phyloP scores from a whole-genome alignment of 2,113 vertebrate genomes.

The Spea bombifrons region DNA sequence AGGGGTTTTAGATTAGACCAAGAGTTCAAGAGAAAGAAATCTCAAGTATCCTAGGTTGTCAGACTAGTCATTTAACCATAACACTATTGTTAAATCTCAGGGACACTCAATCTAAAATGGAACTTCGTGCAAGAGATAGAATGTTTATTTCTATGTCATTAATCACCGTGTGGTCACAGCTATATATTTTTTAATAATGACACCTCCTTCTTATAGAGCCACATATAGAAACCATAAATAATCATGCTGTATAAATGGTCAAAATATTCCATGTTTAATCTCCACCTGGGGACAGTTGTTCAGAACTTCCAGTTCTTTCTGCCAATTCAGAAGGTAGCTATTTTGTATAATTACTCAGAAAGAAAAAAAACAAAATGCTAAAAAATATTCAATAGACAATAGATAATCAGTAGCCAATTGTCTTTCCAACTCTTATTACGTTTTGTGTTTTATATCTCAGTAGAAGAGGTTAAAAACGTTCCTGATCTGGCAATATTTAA shows the following conservation, averaged over 20 bases:
- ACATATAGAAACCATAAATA: constrained; percentile 19
- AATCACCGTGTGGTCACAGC: constrained; percentile 6
- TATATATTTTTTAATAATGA: constrained; percentile 29
- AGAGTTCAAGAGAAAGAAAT: not conserved
- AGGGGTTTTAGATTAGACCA: too few species aligned
- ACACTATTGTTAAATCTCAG: not conserved
- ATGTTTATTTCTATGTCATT: not conserved
- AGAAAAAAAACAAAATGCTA: not conserved
- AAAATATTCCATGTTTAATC: constrained; percentile 1
- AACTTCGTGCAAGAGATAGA: not conserved
- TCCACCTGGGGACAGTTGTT: constrained; percentile 8
- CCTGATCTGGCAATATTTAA: constrained; percentile 32
- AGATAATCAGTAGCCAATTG: constrained; percentile 37
- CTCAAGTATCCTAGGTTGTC: not conserved
- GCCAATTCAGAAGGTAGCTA: not conserved
- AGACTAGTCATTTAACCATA: not conserved
- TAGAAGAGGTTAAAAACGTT: constrained; percentile 32
- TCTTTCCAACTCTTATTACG: constrained; percentile 19
- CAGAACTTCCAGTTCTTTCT: constrained; percentile 6
- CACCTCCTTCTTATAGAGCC: constrained; percentile 5
- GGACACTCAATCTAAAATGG: not conserved
- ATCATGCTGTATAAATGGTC: constrained; percentile 12
- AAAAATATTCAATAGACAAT: not conserved
- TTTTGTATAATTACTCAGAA: constrained; percentile 22
- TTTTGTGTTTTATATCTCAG: constrained; percentile 28